Conservation (phyloP, 1,140 invertebrate species). For the Brachionus plicatilis region DNA sequence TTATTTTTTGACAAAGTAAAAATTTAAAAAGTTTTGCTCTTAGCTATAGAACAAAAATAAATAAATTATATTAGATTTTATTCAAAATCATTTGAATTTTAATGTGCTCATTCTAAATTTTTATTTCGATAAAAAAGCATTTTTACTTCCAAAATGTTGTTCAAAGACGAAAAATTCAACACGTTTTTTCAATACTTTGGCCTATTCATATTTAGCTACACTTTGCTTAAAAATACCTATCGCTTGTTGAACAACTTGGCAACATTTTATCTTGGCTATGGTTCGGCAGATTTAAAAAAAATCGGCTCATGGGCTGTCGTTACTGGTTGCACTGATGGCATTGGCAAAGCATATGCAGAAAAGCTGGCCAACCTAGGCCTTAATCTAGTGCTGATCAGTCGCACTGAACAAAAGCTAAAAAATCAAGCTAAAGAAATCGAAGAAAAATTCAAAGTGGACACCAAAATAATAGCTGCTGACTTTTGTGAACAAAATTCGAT, state of each 20-base stretch:
- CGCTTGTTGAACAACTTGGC: slow-evolving; percentile 3
- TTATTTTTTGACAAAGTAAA: background rate
- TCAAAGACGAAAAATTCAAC: slow-evolving; percentile 30
- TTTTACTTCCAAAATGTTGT: slow-evolving; percentile 16
- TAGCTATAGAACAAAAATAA: background rate
- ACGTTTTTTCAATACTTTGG: slow-evolving; percentile 36
- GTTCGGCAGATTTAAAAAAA: slow-evolving; percentile 12
- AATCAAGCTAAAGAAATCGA: slow-evolving; percentile 71
- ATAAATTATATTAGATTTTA: background rate
- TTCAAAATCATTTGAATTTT: background rate
- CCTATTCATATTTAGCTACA: slow-evolving; percentile 8
- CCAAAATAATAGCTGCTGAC: slow-evolving; percentile 75
- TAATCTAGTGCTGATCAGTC: slow-evolving; percentile 79
- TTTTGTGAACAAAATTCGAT: slow-evolving; percentile 67
- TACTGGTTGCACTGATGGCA: slow-evolving; percentile 83
- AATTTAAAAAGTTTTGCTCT: background rate
- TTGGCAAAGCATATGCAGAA: slow-evolving; percentile 80
- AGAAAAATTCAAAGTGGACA: slow-evolving; percentile 68
- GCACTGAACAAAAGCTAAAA: slow-evolving; percentile 74
- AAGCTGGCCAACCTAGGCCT: slow-evolving; percentile 65
- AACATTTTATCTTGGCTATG: slow-evolving; percentile 25
- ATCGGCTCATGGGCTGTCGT: slow-evolving; percentile 61
- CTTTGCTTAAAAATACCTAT: background rate
- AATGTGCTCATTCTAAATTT: background rate
- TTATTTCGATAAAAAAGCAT: background rate